Conservation (phyloP, 2,113 vertebrate species). For the Odobenus rosmarus region DNA sequence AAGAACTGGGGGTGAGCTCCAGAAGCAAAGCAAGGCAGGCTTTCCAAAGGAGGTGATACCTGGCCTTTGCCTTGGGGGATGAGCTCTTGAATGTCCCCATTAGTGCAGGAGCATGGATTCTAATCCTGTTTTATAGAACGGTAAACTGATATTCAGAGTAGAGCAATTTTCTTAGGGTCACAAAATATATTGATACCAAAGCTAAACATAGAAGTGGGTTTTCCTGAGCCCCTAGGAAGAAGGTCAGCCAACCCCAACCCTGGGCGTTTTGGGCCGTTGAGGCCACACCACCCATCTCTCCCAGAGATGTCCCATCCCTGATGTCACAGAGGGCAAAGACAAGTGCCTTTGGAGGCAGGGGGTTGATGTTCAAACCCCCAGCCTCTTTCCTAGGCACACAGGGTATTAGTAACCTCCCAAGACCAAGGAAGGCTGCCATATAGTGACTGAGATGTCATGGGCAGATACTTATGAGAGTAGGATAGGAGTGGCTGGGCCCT, state of each 20-base stretch:
- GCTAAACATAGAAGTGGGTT: neutral
- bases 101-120: neutral
- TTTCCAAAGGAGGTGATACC: neutral
- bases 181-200: neutral
- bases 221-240: neutral
- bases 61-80: neutral
- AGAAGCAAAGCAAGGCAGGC: slow-evolving; percentile 20
- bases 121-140: slow-evolving; percentile 1
- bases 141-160: slow-evolving; percentile 6
- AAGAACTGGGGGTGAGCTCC: neutral
- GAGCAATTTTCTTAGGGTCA: neutral
- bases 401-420: neutral
- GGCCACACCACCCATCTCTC: neutral
- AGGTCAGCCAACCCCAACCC: neutral
- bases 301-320: neutral
- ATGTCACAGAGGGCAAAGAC: slow-evolving; percentile 8
- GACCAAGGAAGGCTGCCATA: neutral
- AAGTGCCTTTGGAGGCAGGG: neutral
- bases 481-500: neutral
- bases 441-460: neutral
- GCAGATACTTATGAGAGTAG: neutral
- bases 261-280: neutral
- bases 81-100: slow-evolving; percentile 25
- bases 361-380: neutral
- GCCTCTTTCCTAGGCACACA: neutral